phyloP scores from a whole-genome alignment of 2,797 vertebrate species.

The Smutsia gigantea region DNA sequence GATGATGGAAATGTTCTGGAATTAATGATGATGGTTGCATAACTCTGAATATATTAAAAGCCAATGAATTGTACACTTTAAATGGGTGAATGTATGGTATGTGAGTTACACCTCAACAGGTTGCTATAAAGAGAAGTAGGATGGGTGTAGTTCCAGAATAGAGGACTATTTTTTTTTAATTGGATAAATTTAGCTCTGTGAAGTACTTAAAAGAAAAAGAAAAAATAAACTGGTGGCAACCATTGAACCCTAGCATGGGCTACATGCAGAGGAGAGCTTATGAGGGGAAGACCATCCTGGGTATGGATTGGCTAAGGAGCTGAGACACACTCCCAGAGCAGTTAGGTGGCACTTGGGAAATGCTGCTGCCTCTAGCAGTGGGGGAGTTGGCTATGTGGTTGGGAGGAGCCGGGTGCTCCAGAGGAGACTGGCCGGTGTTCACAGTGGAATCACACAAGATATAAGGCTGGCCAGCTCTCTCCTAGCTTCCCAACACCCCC shows the following conservation, averaged over 20 bases:
- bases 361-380: neutral
- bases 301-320: neutral
- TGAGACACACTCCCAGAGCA: too few relatives aligned
- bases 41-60: neutral
- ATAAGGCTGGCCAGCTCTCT: neutral
- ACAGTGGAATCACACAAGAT: neutral
- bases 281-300: neutral
- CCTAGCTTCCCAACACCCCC: neutral
- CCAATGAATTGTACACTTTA: neutral
- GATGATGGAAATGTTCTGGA: neutral
- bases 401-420: neutral
- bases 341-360: neutral
- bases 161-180: neutral
- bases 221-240: neutral
- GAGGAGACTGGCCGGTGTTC: neutral
- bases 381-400: neutral
- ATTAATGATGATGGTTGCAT: neutral
- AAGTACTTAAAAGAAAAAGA: neutral
- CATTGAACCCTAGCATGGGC: neutral
- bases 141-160: neutral
- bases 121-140: slow-evolving; percentile 36
- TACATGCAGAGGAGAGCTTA: neutral
- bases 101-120: neutral
- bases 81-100: neutral
- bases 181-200: slow-evolving; percentile 8